Evolutionary conservation across 2,113 vertebrate genomes (phyloP).

Genomic region (Apaloderma vittatum): DNA sequence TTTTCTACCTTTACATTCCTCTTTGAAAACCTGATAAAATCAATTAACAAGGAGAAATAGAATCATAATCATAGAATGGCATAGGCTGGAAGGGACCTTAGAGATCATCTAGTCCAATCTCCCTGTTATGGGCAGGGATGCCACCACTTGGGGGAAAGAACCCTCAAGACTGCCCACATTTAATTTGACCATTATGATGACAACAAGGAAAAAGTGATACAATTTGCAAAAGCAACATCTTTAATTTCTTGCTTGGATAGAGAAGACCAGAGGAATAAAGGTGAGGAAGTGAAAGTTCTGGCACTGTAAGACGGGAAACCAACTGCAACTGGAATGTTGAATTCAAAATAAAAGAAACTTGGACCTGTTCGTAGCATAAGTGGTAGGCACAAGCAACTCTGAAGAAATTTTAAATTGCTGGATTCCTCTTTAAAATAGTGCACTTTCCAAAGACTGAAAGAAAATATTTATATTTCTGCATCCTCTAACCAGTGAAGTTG

Average conservation of each 20-base stretch:
- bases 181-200: background rate
- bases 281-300: background rate
- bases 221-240: background rate
- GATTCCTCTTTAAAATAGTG: background rate
- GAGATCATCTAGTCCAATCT: too few species aligned
- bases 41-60: background rate
- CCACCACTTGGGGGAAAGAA: background rate
- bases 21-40: background rate
- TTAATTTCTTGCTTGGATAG: background rate
- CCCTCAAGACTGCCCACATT: background rate
- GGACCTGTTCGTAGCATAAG: background rate
- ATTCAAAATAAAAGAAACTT: background rate
- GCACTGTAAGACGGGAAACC: background rate
- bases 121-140: too few species aligned
- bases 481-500: rapidly evolving
- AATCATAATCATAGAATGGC: too few species aligned
- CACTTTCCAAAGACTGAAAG: background rate
- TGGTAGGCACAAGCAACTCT: background rate
- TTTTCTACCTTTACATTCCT: background rate
- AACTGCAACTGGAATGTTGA: background rate
- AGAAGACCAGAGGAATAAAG: background rate
- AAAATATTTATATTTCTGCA: background rate
- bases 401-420: background rate
- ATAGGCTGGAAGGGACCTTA: too few species aligned
- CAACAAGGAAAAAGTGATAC: background rate